Percentiles rank a stretch among this genome's conserved stretches.
Conservation (phyloP, 2,113 vertebrate species). For the Prietella phreatophila region DNA sequence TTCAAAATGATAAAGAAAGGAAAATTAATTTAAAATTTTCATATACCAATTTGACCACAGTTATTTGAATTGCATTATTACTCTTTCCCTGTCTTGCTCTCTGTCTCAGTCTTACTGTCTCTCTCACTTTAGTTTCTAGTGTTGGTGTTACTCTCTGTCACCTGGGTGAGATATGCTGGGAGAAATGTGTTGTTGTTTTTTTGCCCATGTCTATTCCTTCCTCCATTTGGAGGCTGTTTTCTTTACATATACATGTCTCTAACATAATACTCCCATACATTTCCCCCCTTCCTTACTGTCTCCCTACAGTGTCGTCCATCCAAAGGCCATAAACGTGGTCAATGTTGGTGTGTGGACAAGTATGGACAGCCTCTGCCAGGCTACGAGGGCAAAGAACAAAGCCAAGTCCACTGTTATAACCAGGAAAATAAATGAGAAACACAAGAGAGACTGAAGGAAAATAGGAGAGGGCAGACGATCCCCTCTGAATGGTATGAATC, state of each 20-base stretch:
- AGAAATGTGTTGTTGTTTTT: constrained; percentile 46
- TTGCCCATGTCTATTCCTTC: constrained; percentile 13
- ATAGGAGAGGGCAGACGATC: constrained; percentile 45
- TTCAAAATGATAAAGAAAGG: background rate
- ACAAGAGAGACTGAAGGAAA: constrained; percentile 31
- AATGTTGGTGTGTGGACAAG: constrained; percentile 97
- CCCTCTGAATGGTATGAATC: constrained; percentile 35
- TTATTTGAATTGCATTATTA: background rate
- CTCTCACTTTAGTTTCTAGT: constrained; percentile 43
- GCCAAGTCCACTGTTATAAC: constrained; percentile 83
- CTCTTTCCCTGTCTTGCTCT: background rate
- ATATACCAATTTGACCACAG: background rate
- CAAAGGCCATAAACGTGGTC: constrained; percentile 89
- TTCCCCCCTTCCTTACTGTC: constrained; percentile 37
- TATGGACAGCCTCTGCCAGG: constrained; percentile 87
- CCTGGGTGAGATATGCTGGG: constrained; percentile 46
- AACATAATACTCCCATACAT: constrained; percentile 28
- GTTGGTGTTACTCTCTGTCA: constrained; percentile 52
- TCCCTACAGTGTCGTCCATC: constrained; percentile 86
- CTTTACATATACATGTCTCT: constrained; percentile 41
- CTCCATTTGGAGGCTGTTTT: constrained; percentile 47
- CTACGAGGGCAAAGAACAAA: constrained; percentile 76
- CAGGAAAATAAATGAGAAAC: constrained; percentile 81
- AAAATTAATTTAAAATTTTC: background rate
- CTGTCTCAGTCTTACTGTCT: constrained; percentile 23